Conservation (phyloP, 1,140 invertebrate genomes). For the Anthonomus grandis region DNA sequence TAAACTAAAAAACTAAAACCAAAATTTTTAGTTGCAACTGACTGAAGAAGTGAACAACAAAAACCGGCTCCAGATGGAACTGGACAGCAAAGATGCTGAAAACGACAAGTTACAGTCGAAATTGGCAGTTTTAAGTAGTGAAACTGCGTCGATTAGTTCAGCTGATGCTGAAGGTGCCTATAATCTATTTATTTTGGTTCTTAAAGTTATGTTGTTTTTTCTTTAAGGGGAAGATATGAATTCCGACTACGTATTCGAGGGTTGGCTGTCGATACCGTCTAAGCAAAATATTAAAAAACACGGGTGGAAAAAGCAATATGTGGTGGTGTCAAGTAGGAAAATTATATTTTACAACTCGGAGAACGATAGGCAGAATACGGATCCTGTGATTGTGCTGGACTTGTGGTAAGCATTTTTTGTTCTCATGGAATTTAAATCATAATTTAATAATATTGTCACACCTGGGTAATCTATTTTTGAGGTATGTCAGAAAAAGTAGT, state of each 20-base stretch:
- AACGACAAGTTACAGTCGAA: slow-evolving; percentile 89
- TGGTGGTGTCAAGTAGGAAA: slow-evolving; percentile 94
- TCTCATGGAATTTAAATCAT: too few species aligned
- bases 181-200: background rate
- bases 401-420: slow-evolving; percentile 67
- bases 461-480: too few species aligned
- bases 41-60: slow-evolving; percentile 67
- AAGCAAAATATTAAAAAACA: slow-evolving; percentile 94
- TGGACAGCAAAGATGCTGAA: slow-evolving; percentile 94
- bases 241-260: slow-evolving; percentile 77
- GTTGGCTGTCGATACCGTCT: slow-evolving; percentile 92
- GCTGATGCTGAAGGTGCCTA: slow-evolving; percentile 69
- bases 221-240: slow-evolving; percentile 57
- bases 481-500: too few species aligned
- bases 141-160: slow-evolving; percentile 87
- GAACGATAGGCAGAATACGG: slow-evolving; percentile 90
- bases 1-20: too few species aligned
- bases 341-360: slow-evolving; percentile 98
- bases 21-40: slow-evolving; percentile 49
- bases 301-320: slow-evolving; percentile 96
- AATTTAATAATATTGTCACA: too few species aligned
- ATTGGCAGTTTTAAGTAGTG: slow-evolving; percentile 71
- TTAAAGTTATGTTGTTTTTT: background rate
- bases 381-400: slow-evolving; percentile 92
- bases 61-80: slow-evolving; percentile 87